These are phyloP conservation scores for Sinotaia quadrata DNA, from an alignment of 2,888 invertebrate genomes.

Conservation along the genomic window DNA sequence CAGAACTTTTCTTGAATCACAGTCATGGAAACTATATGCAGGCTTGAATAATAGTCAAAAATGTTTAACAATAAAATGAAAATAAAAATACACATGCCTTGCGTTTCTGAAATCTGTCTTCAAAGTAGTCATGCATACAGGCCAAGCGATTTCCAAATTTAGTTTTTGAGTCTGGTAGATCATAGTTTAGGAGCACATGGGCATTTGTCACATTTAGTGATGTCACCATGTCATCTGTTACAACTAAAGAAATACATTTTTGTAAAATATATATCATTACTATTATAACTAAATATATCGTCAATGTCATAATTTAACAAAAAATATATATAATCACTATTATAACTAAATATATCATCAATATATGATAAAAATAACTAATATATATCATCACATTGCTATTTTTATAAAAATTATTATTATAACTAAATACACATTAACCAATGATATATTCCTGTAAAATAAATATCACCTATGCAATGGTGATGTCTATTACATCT, in stretches of 20 bases:
- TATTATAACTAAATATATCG: no score
- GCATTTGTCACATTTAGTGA: slow-evolving; percentile 80
- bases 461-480: no score
- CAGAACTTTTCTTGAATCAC: not conserved
- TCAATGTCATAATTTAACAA: no score
- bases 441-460: no score
- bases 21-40: slow-evolving; percentile 2
- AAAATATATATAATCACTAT: no score
- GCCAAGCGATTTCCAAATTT: slow-evolving; percentile 82
- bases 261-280: no score
- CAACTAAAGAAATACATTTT: slow-evolving; percentile 75
- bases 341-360: no score
- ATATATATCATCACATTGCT: no score
- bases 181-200: slow-evolving; percentile 81
- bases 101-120: slow-evolving; percentile 43
- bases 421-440: no score
- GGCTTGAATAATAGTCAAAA: not conserved
- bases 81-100: slow-evolving; percentile 28
- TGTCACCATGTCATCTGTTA: slow-evolving; percentile 80
- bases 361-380: no score
- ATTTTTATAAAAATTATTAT: no score
- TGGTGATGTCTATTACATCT: no score
- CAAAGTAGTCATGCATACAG: slow-evolving; percentile 78
- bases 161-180: slow-evolving; percentile 79
- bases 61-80: not conserved